phyloP scores from a whole-genome alignment of 2,113 vertebrate species.

The Excalfactoria chinensis region DNA sequence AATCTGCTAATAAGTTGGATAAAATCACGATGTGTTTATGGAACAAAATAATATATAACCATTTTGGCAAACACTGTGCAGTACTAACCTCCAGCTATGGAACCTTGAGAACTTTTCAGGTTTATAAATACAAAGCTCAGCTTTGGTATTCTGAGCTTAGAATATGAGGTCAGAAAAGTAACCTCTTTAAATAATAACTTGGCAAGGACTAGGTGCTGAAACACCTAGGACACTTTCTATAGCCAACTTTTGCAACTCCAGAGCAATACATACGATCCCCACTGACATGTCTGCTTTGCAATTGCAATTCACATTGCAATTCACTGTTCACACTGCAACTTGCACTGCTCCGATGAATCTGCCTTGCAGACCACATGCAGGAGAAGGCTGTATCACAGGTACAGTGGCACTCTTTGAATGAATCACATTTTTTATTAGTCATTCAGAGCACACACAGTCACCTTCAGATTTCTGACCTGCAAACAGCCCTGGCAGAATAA shows the following conservation, averaged over 20 bases:
- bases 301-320: too few relatives aligned
- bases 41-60: background rate
- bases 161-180: background rate
- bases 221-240: background rate
- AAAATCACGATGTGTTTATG: background rate
- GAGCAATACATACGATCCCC: background rate
- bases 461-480: background rate
- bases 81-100: background rate
- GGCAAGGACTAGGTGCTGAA: background rate
- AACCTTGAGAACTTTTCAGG: background rate
- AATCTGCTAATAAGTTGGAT: background rate
- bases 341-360: fast-evolving
- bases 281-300: background rate
- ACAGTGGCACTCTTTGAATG: background rate
- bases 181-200: background rate
- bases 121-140: background rate
- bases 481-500: background rate
- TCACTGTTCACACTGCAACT: background rate
- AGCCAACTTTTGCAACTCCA: background rate
- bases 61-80: background rate
- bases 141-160: background rate
- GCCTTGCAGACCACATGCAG: fast-evolving
- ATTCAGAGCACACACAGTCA: background rate
- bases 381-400: background rate
- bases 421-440: background rate